These are phyloP conservation scores for Camptogramma bilineatum DNA, from an alignment of 2,888 invertebrate genomes.

Conservation along the genomic window DNA sequence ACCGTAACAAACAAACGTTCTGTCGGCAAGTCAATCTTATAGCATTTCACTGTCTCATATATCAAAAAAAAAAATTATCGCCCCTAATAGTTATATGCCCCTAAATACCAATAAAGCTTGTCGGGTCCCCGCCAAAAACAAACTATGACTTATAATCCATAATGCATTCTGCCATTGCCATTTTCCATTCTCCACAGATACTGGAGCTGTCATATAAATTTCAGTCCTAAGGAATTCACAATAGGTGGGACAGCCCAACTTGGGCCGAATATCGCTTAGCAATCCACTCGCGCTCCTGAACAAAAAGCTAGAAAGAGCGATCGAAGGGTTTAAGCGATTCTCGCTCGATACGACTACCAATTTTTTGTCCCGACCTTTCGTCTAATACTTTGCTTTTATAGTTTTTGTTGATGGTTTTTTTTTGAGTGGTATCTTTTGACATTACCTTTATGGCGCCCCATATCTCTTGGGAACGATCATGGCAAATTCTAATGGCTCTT, in stretches of 20 bases:
- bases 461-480: constrained; percentile 75
- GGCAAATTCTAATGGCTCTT: constrained; percentile 79
- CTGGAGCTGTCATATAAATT: constrained; percentile 84
- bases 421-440: constrained; percentile 76
- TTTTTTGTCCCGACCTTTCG: constrained; percentile 78
- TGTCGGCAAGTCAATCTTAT: constrained; percentile 71
- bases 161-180: constrained; percentile 82
- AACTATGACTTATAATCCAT: constrained; percentile 84
- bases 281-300: constrained; percentile 57
- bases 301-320: constrained; percentile 58
- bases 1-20: constrained; percentile 70
- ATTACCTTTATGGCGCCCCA: constrained; percentile 78
- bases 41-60: constrained; percentile 69
- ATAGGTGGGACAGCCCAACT: constrained; percentile 75
- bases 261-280: constrained; percentile 74
- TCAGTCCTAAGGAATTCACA: constrained; percentile 82
- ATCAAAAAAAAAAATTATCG: constrained; percentile 68
- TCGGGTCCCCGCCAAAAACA: constrained; percentile 84
- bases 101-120: constrained; percentile 85
- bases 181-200: constrained; percentile 85
- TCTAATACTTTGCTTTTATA: constrained; percentile 71
- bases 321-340: constrained; percentile 63
- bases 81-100: constrained; percentile 78
- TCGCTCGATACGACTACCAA: constrained; percentile 59
- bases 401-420: constrained; percentile 81